These are phyloP conservation scores for Molossus alvarezi DNA, from an alignment of 2,797 vertebrate species.

Conservation along the genomic window DNA sequence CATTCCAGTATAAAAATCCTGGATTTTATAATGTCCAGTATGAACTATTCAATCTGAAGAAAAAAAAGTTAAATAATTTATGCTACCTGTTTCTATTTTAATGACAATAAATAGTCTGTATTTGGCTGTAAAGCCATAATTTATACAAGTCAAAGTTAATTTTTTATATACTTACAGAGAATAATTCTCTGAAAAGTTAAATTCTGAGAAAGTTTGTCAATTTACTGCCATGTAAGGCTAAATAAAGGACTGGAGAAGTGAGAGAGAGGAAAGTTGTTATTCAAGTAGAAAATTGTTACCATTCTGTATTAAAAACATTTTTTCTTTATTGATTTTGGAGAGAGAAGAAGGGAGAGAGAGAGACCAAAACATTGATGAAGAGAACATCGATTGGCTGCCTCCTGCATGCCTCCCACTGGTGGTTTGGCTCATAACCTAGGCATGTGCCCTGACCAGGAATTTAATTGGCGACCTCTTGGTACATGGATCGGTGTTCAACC, in stretches of 20 bases:
- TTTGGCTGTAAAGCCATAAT: neutral
- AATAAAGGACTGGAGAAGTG: neutral
- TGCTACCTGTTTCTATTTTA: neutral
- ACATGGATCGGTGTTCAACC: no score
- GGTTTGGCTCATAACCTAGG: no score
- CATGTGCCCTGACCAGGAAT: no score
- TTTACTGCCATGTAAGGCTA: neutral
- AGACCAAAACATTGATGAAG: no score
- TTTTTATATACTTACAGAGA: neutral
- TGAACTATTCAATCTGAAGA: neutral
- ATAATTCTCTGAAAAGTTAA: slow-evolving; percentile 10
- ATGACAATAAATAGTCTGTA: neutral
- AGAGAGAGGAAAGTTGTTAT: neutral
- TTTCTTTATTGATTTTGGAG: no score
- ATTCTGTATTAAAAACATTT: neutral
- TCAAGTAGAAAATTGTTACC: neutral
- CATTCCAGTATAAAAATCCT: neutral
- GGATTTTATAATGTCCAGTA: neutral
- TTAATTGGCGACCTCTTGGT: no score
- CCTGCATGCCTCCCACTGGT: no score
- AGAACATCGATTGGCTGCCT: no score
- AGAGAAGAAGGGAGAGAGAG: no score
- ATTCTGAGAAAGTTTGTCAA: slow-evolving; percentile 14
- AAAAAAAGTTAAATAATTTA: neutral
- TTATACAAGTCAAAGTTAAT: neutral